Percentiles rank a stretch among this genome's conserved stretches.
Conservation (phyloP, 2,888 invertebrate genomes). For the Volucella inflata region DNA sequence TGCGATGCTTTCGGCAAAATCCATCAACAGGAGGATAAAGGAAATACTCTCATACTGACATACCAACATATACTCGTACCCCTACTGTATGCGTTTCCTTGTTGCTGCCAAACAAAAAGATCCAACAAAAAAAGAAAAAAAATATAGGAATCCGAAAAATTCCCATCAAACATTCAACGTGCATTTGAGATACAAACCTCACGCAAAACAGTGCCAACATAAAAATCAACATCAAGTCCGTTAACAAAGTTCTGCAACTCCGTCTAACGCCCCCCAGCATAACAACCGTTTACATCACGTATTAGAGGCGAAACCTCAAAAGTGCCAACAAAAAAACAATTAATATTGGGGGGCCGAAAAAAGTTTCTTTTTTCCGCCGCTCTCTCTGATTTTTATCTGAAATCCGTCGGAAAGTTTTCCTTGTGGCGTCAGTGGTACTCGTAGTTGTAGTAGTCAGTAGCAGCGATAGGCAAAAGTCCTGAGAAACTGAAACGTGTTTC, state of each 20-base stretch:
- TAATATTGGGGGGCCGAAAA: conserved; percentile 59
- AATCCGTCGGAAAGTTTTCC: conserved; percentile 58
- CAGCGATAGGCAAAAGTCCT: conserved; percentile 52
- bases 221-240: conserved; percentile 56
- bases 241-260: conserved; percentile 40
- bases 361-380: conserved; percentile 16
- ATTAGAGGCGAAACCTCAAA: conserved; percentile 62
- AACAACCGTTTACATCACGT: conserved; percentile 57
- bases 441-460: too few species aligned
- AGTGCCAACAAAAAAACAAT: conserved; percentile 69
- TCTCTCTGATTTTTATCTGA: conserved; percentile 67
- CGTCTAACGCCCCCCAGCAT: conserved; percentile 6
- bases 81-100: conserved; percentile 31
- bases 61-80: too few species aligned
- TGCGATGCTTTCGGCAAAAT: conserved; percentile 58
- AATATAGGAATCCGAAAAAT: conserved; percentile 33
- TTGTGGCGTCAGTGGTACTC: conserved; percentile 10
- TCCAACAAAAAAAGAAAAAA: not conserved
- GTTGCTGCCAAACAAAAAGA: not conserved
- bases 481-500: conserved; percentile 66
- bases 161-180: conserved; percentile 57
- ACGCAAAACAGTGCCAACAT: conserved; percentile 59
- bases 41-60: conserved; percentile 13
- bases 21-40: conserved; percentile 57
- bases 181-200: conserved; percentile 59